A percentile compares a stretch with the other conserved stretches of the same genome.
Conservation (phyloP, 2,797 vertebrate species). For the Simalia tracyae region DNA sequence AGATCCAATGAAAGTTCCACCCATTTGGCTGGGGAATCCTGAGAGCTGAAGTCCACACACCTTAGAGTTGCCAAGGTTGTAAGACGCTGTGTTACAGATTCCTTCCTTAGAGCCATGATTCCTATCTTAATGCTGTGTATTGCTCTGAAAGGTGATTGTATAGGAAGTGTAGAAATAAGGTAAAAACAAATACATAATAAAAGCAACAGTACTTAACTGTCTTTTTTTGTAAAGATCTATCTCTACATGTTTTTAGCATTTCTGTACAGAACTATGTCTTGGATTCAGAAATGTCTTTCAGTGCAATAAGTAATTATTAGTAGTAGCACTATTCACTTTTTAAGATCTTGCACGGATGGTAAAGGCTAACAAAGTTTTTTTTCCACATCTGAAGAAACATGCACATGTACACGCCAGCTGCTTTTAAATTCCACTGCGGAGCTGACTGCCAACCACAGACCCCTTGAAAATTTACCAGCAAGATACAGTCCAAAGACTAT, state of each 20-base stretch:
- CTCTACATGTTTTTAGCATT: not conserved
- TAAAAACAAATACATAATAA: not conserved
- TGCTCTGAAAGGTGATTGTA: not conserved
- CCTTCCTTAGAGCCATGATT: not conserved
- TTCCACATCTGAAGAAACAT: not conserved
- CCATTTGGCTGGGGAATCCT: not conserved
- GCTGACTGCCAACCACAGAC: constrained; percentile 57
- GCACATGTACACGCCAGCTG: constrained; percentile 19
- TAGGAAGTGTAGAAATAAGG: not conserved
- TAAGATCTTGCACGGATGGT: constrained; percentile 34
- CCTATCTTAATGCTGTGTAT: not conserved
- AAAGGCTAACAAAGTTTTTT: not conserved
- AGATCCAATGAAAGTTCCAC: not conserved
- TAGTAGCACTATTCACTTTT: constrained; percentile 11
- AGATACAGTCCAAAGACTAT: constrained; percentile 51
- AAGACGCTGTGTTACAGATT: not conserved
- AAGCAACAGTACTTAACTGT: not conserved
- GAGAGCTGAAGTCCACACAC: too few relatives aligned
- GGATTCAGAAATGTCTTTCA: constrained; percentile 11
- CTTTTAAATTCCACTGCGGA: constrained; percentile 47
- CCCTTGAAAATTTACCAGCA: constrained; percentile 51
- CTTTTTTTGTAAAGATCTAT: not conserved
- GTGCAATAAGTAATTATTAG: constrained; percentile 41
- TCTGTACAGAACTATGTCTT: not conserved
- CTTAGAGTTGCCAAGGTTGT: too few relatives aligned